Evolutionary conservation across 2,797 vertebrate species (phyloP).

Genomic region (Fratercula arctica): DNA sequence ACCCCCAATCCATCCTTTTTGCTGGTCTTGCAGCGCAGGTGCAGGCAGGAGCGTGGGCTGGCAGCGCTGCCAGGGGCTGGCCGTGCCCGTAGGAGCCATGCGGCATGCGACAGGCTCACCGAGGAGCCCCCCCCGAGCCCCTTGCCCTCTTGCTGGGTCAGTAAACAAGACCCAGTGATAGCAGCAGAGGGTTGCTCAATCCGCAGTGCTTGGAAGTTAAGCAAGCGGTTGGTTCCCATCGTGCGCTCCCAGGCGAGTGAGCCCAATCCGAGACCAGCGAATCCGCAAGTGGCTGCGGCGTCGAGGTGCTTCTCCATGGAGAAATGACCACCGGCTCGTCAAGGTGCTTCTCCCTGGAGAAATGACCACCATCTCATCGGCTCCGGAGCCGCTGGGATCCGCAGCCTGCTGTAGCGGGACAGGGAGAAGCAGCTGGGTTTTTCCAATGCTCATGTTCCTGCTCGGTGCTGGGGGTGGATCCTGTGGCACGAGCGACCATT

Average conservation of each 20-base stretch:
- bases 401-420: rapidly evolving
- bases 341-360: background rate
- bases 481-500: rapidly evolving
- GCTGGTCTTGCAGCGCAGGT: rapidly evolving
- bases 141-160: background rate
- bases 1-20: rapidly evolving
- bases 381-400: rapidly evolving
- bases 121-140: background rate
- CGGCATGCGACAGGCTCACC: rapidly evolving
- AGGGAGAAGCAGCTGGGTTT: background rate
- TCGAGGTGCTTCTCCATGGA: background rate
- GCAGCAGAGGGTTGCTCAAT: background rate
- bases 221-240: background rate
- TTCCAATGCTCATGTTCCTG: background rate
- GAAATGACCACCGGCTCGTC: background rate
- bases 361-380: rapidly evolving
- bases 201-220: rapidly evolving
- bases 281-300: rapidly evolving
- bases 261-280: background rate
- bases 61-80: background rate
- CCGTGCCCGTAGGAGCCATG: background rate
- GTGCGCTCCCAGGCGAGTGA: rapidly evolving
- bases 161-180: background rate
- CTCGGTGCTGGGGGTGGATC: background rate
- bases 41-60: background rate